Evolutionary conservation across 92 coral and sea anemone genomes (phyloP).

Genomic region (Zoanthus gigantus): DNA sequence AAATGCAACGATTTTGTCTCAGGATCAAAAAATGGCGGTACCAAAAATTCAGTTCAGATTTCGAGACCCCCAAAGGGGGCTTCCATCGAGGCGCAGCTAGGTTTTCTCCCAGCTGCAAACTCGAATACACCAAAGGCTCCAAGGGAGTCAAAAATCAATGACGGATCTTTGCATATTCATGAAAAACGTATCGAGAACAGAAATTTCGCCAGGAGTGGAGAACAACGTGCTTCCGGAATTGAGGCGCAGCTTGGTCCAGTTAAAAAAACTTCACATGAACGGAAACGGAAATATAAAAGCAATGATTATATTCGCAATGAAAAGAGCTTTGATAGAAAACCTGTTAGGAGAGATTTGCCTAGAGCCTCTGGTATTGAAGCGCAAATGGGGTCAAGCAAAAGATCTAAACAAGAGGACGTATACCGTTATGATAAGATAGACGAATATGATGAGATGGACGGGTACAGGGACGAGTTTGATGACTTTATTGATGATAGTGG

Average conservation of each 20-base stretch:
- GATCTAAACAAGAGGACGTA: not conserved
- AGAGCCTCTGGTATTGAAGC: not conserved
- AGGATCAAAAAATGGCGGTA: not conserved
- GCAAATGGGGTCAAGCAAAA: not conserved
- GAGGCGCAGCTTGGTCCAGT: constrained; percentile 26
- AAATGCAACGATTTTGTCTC: not conserved
- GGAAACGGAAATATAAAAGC: constrained; percentile 19
- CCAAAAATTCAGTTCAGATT: not conserved
- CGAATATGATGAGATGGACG: constrained; percentile 52
- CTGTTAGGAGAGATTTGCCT: not conserved
- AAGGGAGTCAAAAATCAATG: not conserved
- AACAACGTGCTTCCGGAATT: constrained; percentile 2
- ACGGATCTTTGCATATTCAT: not conserved
- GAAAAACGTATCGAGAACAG: not conserved
- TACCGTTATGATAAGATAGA: not conserved
- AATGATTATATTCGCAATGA: constrained; percentile 3
- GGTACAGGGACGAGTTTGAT: constrained; percentile 73
- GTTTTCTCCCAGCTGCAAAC: constrained; percentile 7
- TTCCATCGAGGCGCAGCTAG: constrained; percentile 26
- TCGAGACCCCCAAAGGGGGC: not conserved
- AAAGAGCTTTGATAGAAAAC: not conserved
- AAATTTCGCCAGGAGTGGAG: not conserved
- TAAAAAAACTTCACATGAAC: constrained; percentile 3
- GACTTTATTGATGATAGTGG: constrained; percentile 87
- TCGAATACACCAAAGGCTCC: not conserved